Evolutionary conservation across 2,113 vertebrate genomes (phyloP), one percentile per base, ranked within the genome.

Genomic region (Coryphaenoides rupestris): DNA sequence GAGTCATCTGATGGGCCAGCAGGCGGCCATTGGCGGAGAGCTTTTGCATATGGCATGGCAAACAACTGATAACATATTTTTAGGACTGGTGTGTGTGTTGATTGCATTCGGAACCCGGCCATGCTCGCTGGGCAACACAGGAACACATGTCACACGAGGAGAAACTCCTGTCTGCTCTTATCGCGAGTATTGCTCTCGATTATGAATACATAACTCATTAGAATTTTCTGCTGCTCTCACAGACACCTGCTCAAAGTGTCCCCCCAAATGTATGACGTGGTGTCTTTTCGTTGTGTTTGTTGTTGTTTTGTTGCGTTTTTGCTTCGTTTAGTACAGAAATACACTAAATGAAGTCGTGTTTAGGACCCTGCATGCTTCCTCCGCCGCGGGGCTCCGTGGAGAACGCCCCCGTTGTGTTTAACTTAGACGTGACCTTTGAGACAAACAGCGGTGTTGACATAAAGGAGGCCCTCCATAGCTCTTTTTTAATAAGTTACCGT

Each of bases 401-500:
- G 52, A 19, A 56, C 53, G 40, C 57, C 66, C 7, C 33, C 9
- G 21, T 40, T 21, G 5, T 77, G 77, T 85, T 84, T 81, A 72
- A 83, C 80, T 88, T 77, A 55, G 73, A 77, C 57, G 54, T 85
- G 86, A 87, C 84, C 84, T 86, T 86, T 87, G 84, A 82, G 76
- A 81, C 86, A 76, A 76, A 85, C 72, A 53, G 56, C 13, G 21
- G 33, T 86, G 86, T 82, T 87, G 84, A 87, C 86, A 70, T 49
- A 83, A 81, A 80, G 65, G 80, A 86, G 83, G 77, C 75, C 82
- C 74, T 74, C 72, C 66, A 33, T 63, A 49, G 76, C 47, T 62
- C 58, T 79, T 79, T 80, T 13, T 89, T 89, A 89, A 87, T 89
- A 89, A 86, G 86, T 91, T 72, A 90, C 86, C 21, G 45, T 77